Base-by-base conservation (phyloP, 1,140 invertebrate genomes). In the Zaprionus nigranus region DNA sequence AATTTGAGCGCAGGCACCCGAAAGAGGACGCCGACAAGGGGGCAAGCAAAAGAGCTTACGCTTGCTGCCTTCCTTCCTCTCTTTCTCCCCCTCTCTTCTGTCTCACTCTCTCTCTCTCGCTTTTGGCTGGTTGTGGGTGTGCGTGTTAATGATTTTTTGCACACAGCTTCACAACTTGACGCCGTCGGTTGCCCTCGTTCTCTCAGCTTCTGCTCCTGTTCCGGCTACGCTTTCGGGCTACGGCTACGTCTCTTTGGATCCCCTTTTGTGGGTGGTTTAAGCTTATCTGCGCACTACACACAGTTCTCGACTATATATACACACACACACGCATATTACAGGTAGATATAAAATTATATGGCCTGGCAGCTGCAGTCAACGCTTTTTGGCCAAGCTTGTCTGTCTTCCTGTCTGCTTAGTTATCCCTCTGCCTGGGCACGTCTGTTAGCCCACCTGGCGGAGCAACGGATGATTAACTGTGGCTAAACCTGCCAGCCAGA, bases 121-220 rank as follows among this genome's bases (percentile, higher is more conserved):
- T 17, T 17, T 34, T 22, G 4, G 46, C 58, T n/a, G n/a, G 22
- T 67, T 85, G 83, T 78, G 66, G 71, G 79, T 85, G 84, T 82
- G 85, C 85, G 90, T 91, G 90, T 91, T 91, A 91, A 91, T 91
- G 90, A 91, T 91, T 91, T 91, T 91, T 91, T 90, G 78, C 84
- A 91, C 90, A 91, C 83, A 87, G 80, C 84, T 88, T 88, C 84
- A 88, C 84, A 88, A 90, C 81, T 88, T 88, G 84, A 88, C 83
- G 87, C 87, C 40, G n/a, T 46, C 40, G 40, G 5, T 46, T 17
- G n/a, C 40, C 40, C 40, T 46, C 40, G 7, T 46, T 17, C 40
- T 46, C 71, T 87, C 71, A 63, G 78, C 81, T 81, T 65, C 57
- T 12, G 17, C 46, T 51, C 72, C 70, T 59, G 63, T 34, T 61